Evolutionary conservation across 92 coral and sea anemone genomes (phyloP).

Genomic region (Pocillopora meandrina): DNA sequence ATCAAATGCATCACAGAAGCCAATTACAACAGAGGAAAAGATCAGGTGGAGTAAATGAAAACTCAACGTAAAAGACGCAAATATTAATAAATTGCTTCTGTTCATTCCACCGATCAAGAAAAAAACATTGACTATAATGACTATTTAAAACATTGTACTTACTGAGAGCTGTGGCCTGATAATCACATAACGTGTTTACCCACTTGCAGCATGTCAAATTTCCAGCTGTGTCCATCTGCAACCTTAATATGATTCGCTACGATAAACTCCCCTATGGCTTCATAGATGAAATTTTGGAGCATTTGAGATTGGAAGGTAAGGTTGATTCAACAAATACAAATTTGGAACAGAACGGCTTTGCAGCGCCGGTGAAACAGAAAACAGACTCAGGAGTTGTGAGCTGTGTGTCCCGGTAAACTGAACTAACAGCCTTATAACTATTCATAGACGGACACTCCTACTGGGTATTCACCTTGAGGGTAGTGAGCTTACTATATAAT

Average conservation of each 20-base stretch:
- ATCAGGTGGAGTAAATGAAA: too few species aligned
- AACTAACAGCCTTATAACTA: too few species aligned
- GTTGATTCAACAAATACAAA: neutral
- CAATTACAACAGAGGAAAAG: too few species aligned
- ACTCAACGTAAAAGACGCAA: too few species aligned
- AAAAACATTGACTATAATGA: neutral
- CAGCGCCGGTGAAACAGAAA: neutral
- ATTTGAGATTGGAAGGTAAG: neutral
- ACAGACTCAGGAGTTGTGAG: neutral
- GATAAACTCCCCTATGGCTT: slow-evolving; percentile 33
- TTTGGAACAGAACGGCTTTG: neutral
- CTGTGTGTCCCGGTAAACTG: too few species aligned
- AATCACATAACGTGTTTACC: neutral
- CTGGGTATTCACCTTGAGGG: too few species aligned
- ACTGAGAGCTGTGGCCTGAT: too few species aligned
- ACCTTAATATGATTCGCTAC: slow-evolving; percentile 69
- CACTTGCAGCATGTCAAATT: slow-evolving; percentile 60
- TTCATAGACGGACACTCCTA: too few species aligned
- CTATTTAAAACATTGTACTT: neutral
- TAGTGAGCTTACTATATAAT: too few species aligned
- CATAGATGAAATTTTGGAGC: neutral
- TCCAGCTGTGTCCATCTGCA: slow-evolving; percentile 91
- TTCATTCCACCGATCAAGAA: too few species aligned
- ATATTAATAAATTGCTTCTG: too few species aligned
- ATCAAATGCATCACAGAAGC: too few species aligned